These are phyloP conservation scores for Ameiurus melas DNA, from an alignment of 2,113 vertebrate species.

Conservation along the genomic window DNA sequence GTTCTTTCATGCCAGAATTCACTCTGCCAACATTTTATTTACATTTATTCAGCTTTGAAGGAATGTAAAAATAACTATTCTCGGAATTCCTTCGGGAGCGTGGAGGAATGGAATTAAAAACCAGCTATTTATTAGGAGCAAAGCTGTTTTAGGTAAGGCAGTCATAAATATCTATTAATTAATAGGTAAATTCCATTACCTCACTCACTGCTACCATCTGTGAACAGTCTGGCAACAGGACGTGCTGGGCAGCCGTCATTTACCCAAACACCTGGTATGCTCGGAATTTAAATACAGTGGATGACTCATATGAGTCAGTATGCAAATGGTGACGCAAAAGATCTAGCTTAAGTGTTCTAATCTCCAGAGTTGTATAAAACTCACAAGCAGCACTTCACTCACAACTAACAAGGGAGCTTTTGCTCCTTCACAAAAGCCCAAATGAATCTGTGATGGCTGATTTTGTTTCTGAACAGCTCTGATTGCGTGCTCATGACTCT, in stretches of 20 bases:
- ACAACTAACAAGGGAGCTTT: neutral
- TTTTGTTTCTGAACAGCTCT: conserved; percentile 12
- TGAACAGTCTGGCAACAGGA: neutral
- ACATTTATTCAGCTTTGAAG: neutral
- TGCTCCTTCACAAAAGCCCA: conserved; percentile 27
- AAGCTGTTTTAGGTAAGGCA: neutral
- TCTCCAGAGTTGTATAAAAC: conserved; percentile 18
- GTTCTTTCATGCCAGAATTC: neutral
- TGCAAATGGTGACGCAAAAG: conserved; percentile 4
- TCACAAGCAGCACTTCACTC: conserved; percentile 22
- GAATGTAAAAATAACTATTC: neutral
- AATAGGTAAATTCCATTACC: no score
- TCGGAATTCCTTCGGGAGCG: neutral
- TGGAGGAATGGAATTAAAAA: neutral
- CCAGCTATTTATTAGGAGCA: neutral
- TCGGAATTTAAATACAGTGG: neutral
- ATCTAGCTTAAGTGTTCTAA: neutral
- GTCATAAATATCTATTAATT: neutral
- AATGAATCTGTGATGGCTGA: conserved; percentile 28
- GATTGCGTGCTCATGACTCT: conserved; percentile 33
- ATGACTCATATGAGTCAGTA: neutral
- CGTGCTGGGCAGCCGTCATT: neutral
- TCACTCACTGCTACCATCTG: neutral
- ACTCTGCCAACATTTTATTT: neutral
- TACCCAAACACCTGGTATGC: conserved; percentile 8